Evolutionary conservation across 2,113 vertebrate genomes (phyloP).

Genomic region (Campylomormyrus tamandua): DNA sequence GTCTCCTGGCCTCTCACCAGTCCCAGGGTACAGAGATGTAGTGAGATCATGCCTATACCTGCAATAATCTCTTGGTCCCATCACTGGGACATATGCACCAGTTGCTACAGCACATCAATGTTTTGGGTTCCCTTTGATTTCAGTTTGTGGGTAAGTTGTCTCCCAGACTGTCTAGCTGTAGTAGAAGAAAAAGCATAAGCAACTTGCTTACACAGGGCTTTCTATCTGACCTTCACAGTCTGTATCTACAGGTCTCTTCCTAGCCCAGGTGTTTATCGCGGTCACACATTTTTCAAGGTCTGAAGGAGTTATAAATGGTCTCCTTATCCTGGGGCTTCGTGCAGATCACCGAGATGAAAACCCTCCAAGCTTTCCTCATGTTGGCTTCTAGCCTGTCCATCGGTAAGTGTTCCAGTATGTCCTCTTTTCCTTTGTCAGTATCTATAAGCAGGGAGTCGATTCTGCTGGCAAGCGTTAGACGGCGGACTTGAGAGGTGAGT

Average conservation of each 20-base stretch:
- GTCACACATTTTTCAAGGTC: constrained; percentile 12
- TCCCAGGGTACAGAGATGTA: background rate
- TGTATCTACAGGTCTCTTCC: background rate
- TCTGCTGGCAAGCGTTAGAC: background rate
- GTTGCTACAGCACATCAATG: background rate
- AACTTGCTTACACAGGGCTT: background rate
- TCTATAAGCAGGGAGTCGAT: background rate
- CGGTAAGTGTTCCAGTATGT: constrained; percentile 23
- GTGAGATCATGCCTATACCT: background rate
- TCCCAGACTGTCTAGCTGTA: background rate
- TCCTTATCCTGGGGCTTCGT: background rate
- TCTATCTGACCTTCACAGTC: background rate
- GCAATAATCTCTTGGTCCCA: background rate
- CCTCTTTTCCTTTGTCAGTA: background rate
- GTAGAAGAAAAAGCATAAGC: background rate
- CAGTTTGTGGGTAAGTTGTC: background rate
- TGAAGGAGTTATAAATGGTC: constrained; percentile 4
- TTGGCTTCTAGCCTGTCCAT: constrained; percentile 34
- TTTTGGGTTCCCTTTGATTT: background rate
- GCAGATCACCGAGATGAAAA: constrained; percentile 30
- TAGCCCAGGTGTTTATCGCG: background rate
- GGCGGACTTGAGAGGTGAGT: background rate
- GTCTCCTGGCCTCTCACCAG: background rate
- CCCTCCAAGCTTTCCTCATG: constrained; percentile 26
- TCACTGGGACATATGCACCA: background rate